These are phyloP conservation scores for Mustela erminea DNA, from an alignment of 2,797 vertebrate species.

Conservation along the genomic window DNA sequence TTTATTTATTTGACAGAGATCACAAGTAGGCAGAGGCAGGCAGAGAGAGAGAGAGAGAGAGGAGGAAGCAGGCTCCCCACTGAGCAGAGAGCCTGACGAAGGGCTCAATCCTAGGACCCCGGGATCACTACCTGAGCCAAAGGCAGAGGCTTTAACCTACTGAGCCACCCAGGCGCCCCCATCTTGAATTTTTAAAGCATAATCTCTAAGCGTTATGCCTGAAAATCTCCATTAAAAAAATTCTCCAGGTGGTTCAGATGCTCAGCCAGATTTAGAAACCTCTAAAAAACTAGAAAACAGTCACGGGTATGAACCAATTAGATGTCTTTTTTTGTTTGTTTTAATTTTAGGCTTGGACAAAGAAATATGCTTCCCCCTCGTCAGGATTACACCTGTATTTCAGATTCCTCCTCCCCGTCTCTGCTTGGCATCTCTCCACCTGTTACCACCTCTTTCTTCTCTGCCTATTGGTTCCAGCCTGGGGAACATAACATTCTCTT, in stretches of 20 bases:
- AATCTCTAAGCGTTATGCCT: neutral
- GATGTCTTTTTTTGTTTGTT: neutral
- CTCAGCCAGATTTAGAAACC: constrained; percentile 19
- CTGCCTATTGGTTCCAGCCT: neutral
- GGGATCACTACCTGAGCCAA: no score
- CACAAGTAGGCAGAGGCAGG: no score
- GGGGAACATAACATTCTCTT: neutral
- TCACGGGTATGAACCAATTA: neutral
- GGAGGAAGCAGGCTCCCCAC: no score
- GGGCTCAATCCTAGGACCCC: no score
- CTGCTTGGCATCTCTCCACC: neutral
- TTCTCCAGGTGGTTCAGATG: neutral
- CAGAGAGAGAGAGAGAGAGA: no score
- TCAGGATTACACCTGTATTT: neutral
- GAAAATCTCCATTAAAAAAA: neutral
- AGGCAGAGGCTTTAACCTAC: no score
- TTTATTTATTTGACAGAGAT: no score
- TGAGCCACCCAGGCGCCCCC: no score
- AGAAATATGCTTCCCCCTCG: neutral
- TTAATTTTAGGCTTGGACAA: neutral
- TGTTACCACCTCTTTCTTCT: neutral
- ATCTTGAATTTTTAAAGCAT: neutral
- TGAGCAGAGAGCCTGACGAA: accelerated
- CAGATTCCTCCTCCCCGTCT: neutral
- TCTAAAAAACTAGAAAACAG: neutral